Conservation (phyloP, 1,140 invertebrate genomes). For the Cotesia typhae region DNA sequence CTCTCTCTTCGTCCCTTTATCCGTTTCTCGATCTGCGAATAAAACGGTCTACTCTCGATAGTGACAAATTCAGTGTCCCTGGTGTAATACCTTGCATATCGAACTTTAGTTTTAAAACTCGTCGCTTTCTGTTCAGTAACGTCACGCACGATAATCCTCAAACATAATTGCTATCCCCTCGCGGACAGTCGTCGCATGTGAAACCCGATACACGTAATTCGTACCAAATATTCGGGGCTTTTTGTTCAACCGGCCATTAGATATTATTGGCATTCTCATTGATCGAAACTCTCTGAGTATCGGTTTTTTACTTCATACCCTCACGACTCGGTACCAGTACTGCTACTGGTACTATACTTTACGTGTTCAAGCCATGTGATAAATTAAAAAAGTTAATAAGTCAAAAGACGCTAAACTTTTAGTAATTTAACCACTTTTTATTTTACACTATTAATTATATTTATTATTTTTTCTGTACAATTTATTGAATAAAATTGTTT, state of each 20-base stretch:
- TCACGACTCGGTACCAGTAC: too few relatives aligned
- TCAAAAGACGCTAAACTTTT: too few relatives aligned
- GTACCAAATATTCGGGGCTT: background rate
- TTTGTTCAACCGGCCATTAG: background rate
- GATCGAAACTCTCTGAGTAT: background rate
- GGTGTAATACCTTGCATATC: background rate
- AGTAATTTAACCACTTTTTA: too few relatives aligned
- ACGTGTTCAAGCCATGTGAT: too few relatives aligned
- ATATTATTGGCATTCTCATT: background rate
- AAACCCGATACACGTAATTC: constrained; percentile 15
- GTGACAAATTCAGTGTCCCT: constrained; percentile 1
- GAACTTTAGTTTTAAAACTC: constrained; percentile 8
- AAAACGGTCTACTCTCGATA: background rate
- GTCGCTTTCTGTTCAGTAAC: constrained; percentile 4
- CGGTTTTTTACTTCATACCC: too few relatives aligned
- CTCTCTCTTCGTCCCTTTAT: too few relatives aligned
- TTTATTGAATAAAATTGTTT: too few relatives aligned
- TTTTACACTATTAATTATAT: too few relatives aligned
- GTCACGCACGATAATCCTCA: constrained; percentile 22
- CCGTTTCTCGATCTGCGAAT: too few relatives aligned
- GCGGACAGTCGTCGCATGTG: constrained; percentile 11
- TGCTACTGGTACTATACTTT: too few relatives aligned
- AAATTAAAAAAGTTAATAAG: too few relatives aligned
- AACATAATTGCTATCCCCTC: constrained; percentile 23
- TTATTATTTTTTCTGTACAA: too few relatives aligned